These are phyloP conservation scores for Lasioglossum marginatum DNA, from an alignment of 2,888 invertebrate genomes.

Conservation along the genomic window DNA sequence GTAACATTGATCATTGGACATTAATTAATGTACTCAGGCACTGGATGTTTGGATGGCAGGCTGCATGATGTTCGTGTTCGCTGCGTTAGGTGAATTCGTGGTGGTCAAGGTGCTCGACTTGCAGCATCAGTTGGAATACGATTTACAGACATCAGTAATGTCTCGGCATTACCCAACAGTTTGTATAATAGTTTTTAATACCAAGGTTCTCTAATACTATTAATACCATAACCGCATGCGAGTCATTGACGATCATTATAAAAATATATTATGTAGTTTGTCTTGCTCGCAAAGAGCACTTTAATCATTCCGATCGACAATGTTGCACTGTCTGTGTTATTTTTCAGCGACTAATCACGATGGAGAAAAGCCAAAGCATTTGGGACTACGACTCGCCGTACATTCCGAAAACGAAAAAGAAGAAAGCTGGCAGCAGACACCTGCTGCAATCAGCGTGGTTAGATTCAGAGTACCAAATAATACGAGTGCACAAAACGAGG, in stretches of 20 bases:
- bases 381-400: slow-evolving; percentile 78
- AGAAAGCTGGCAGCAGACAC: slow-evolving; percentile 76
- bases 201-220: neutral
- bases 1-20: neutral
- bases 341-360: slow-evolving; percentile 87
- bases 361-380: slow-evolving; percentile 88
- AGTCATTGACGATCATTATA: neutral
- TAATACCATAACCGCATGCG: neutral
- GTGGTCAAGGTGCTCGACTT: slow-evolving; percentile 93
- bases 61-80: slow-evolving; percentile 94
- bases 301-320: neutral
- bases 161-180: slow-evolving; percentile 76
- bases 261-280: neutral
- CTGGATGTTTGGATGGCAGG: slow-evolving; percentile 95
- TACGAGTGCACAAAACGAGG: slow-evolving; percentile 87
- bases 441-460: slow-evolving; percentile 82
- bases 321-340: slow-evolving; percentile 24
- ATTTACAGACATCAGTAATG: slow-evolving; percentile 69
- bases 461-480: slow-evolving; percentile 76
- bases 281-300: neutral
- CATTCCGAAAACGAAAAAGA: slow-evolving; percentile 71
- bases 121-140: slow-evolving; percentile 87
- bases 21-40: slow-evolving; percentile 86
- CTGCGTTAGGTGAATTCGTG: slow-evolving; percentile 93
- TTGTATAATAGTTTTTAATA: slow-evolving; percentile 52